A percentile compares a stretch with the other conserved stretches of the same genome.
These are phyloP conservation scores for Andricus curvator DNA, from an alignment of 2,888 invertebrate genomes.

Conservation along the genomic window DNA sequence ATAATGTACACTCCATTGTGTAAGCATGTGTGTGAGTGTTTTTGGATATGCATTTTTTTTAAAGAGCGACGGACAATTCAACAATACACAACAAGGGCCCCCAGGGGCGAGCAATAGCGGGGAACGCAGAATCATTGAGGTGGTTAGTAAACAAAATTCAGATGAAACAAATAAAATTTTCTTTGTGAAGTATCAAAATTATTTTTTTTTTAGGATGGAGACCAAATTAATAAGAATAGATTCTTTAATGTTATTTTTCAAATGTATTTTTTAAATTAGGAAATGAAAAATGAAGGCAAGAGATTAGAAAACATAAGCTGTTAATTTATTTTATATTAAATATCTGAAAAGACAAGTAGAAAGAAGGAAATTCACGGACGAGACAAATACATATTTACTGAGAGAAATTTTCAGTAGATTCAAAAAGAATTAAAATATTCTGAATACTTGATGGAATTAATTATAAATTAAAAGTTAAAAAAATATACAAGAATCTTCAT, in stretches of 20 bases:
- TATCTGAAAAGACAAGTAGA: background rate
- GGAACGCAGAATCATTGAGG: slow-evolving; percentile 18
- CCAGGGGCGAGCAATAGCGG: slow-evolving; percentile 60
- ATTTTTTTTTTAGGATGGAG: background rate
- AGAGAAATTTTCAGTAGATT: background rate
- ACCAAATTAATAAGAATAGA: background rate
- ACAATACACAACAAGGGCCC: slow-evolving; percentile 77
- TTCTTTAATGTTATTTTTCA: background rate
- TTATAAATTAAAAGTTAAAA: background rate
- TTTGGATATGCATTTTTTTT: slow-evolving; percentile 35
- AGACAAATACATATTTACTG: background rate
- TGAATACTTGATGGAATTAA: background rate
- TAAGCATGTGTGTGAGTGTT: background rate
- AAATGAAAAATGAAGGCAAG: background rate
- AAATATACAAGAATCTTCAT: background rate
- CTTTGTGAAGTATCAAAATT: background rate
- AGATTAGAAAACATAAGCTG: background rate
- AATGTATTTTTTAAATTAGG: background rate
- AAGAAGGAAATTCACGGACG: background rate
- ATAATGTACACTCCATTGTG: background rate
- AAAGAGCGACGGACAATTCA: slow-evolving; percentile 66
- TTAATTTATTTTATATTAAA: background rate
- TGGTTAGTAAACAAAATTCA: background rate
- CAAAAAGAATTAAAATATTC: background rate
- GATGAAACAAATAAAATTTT: background rate